phyloP scores from a whole-genome alignment of 1,140 invertebrate genomes.

The Macrobrachium nipponense region DNA sequence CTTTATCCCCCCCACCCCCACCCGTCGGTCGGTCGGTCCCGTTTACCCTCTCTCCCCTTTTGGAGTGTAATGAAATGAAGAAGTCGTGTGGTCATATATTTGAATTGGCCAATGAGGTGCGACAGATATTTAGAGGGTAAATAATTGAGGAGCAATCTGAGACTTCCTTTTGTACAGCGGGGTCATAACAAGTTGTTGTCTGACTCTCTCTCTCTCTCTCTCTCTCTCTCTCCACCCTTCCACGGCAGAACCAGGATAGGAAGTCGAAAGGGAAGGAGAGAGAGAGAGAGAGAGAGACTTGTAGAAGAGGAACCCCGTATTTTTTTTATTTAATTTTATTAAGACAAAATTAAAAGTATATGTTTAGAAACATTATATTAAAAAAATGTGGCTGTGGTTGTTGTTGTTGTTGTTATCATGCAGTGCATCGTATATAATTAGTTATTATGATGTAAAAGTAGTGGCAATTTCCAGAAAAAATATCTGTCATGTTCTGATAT shows the following conservation, averaged over 20 bases:
- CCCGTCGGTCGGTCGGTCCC: background rate
- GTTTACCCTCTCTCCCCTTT: background rate
- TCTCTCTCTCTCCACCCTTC: no score
- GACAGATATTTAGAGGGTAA: constrained; percentile 50
- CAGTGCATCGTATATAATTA: no score
- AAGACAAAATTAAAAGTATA: no score
- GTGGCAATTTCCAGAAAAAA: no score
- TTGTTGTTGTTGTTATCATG: no score
- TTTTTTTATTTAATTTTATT: no score
- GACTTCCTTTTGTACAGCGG: constrained; percentile 37
- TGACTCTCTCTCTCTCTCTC: no score
- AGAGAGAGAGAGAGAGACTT: constrained; percentile 15
- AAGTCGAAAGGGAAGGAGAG: background rate
- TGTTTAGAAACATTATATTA: no score
- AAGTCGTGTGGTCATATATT: constrained; percentile 33
- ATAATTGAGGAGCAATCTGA: constrained; percentile 44
- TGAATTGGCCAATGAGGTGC: constrained; percentile 50
- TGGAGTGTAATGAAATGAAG: constrained; percentile 38
- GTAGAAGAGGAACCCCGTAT: background rate
- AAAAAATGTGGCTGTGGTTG: no score
- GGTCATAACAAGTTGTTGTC: constrained; percentile 51
- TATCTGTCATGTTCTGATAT: no score
- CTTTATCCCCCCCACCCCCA: background rate
- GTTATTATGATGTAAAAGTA: no score
- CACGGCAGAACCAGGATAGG: background rate